Evolutionary conservation across 2,888 invertebrate genomes (phyloP), one percentile per base, ranked within the genome.

Genomic region (Athripsodes cinereus): DNA sequence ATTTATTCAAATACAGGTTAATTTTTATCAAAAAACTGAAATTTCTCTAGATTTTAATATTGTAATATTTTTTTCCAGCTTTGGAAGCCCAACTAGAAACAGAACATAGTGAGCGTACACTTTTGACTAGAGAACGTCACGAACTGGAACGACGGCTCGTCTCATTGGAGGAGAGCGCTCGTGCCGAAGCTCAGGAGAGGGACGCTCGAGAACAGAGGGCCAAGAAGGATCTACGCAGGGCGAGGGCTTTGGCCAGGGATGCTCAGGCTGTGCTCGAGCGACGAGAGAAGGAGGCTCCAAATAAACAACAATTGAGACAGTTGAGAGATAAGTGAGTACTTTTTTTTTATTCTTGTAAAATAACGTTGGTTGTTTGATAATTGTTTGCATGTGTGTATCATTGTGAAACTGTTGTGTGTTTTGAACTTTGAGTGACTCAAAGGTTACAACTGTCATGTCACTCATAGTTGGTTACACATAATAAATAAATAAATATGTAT

Each of bases 241-340:
- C 95, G 62, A 90, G 92, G 69, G 96, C 93, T 0, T 73, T 96
- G 57, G 79, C 96, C 0, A 86, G 91, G 65, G 96, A 97, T 71
- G 93, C 96, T 1, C 96, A 96, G 69, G 85, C 90, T 0, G 92
- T 95, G 82, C 76, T 96, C 57, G 92, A 96, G 67, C 86, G 93
- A 62, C 86, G 89, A 26, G 92, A 92, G 70, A 88, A 89, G 31
- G 92, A 94, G 64, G 88, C 90, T 13, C 89, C 92, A 0, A 89
- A 87, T 65, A 92, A 91, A 68, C 81, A 85, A 22, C 80, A 88
- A 64, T 82, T 91, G 52, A 76, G 90, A 65, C 89, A 90, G 67
- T 76, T 92, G 46, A 84, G 87, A 67, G 90, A 90, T 71, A 90
- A 90, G 79, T 79, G 79, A 62, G 57, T 53, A 20, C 3, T 20